These are phyloP conservation scores for Ptycholaimellus sp. DNA, from an alignment of 2,888 invertebrate species.

Conservation along the genomic window DNA sequence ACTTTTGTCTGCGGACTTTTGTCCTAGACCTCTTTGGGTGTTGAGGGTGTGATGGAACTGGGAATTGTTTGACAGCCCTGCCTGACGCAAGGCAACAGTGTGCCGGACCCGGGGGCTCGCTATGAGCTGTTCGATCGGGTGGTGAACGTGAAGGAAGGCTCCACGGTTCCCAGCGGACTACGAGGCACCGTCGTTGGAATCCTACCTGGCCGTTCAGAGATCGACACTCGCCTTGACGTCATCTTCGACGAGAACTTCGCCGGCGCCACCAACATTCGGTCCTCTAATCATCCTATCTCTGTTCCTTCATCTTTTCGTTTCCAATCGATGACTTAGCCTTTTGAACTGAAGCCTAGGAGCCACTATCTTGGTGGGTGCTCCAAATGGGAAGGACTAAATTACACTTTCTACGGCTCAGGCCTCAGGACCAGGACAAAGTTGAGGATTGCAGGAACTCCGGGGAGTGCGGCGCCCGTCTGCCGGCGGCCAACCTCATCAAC, in stretches of 20 bases:
- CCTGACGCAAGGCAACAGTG: slow-evolving; percentile 15
- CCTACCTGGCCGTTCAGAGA: neutral
- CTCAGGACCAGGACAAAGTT: no score
- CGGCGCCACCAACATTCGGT: slow-evolving; percentile 39
- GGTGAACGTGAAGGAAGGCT: slow-evolving; percentile 47
- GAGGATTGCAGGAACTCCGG: no score
- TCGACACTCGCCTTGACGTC: slow-evolving; percentile 41
- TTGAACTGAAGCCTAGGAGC: no score
- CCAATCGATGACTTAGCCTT: no score
- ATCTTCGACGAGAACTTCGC: slow-evolving; percentile 53
- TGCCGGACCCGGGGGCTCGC: slow-evolving; percentile 44
- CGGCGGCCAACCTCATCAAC: slow-evolving; percentile 9
- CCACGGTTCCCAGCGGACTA: slow-evolving; percentile 53
- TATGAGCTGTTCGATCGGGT: slow-evolving; percentile 57
- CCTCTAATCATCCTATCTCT: neutral
- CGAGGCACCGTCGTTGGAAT: slow-evolving; percentile 54
- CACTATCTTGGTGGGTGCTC: no score
- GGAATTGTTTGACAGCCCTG: slow-evolving; percentile 9
- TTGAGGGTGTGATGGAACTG: no score
- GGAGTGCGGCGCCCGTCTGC: slow-evolving; percentile 8
- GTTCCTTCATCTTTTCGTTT: neutral
- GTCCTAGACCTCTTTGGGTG: no score
- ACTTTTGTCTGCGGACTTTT: no score
- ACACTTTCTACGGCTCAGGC: no score
- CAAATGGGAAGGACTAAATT: no score